These are phyloP conservation scores for Sinella curviseta DNA, from an alignment of 1,140 invertebrate genomes.

Conservation along the genomic window DNA sequence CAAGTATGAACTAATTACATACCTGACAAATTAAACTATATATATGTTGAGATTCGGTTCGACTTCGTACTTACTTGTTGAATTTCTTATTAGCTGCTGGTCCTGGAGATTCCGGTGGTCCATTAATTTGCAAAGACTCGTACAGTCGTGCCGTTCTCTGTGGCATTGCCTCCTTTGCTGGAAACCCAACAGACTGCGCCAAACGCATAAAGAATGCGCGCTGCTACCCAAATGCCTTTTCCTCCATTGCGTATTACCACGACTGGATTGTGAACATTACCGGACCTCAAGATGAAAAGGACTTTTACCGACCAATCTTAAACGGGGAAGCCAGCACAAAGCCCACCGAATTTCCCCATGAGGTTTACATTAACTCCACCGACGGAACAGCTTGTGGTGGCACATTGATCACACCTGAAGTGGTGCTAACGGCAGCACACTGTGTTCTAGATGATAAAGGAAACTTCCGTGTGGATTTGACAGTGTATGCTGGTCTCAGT, in stretches of 20 bases:
- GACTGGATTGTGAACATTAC: slow-evolving; percentile 17
- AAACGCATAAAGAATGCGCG: slow-evolving; percentile 1
- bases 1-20: background rate
- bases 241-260: background rate
- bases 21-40: background rate
- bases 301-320: background rate
- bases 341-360: background rate
- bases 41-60: background rate
- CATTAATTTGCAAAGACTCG: background rate
- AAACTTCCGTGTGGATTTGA: slow-evolving; percentile 1
- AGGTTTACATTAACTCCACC: slow-evolving; percentile 2
- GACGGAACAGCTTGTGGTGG: slow-evolving; percentile 1
- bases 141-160: background rate
- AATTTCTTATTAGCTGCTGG: background rate
- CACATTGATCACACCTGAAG: background rate
- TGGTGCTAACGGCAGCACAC: background rate
- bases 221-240: slow-evolving; percentile 1
- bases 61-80: background rate
- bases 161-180: slow-evolving; percentile 7
- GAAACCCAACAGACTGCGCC: background rate
- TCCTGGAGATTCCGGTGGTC: background rate
- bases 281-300: slow-evolving; percentile 19
- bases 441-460: background rate
- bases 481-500: background rate
- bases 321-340: background rate